Evolutionary conservation across 1,140 invertebrate species (phyloP).

Genomic region (Sinella curviseta): DNA sequence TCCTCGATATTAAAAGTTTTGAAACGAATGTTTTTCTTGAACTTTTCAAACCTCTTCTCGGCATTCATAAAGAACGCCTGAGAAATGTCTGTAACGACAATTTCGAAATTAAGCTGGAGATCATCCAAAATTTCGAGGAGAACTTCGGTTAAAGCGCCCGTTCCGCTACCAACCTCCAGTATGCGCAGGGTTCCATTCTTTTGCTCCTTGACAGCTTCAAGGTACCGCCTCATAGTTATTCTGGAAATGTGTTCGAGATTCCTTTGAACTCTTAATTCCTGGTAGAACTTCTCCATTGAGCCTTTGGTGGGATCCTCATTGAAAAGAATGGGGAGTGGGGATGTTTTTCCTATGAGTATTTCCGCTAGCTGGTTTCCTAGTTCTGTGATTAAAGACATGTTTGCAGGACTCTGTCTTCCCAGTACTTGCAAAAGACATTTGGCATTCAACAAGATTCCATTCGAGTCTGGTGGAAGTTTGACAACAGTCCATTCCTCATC

Average conservation of each 20-base stretch:
- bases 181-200: background rate
- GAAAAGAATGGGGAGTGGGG: conserved; percentile 21
- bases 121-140: background rate
- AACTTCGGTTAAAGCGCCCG: background rate
- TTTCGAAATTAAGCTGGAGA: background rate
- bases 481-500: background rate
- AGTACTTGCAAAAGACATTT: background rate
- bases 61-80: conserved; percentile 10
- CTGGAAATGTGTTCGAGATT: background rate
- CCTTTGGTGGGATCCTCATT: conserved; percentile 10
- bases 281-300: conserved; percentile 6
- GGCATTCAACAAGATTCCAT: background rate
- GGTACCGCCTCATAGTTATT: background rate
- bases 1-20: conserved; percentile 8
- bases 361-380: background rate
- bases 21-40: background rate
- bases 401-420: background rate
- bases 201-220: background rate
- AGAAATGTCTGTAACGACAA: background rate
- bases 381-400: conserved; percentile 10
- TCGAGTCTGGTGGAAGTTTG: background rate
- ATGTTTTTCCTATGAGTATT: conserved; percentile 1
- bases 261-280: conserved; percentile 5
- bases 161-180: background rate
- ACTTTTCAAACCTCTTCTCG: conserved; percentile 18